Evolutionary conservation across 64 coral and sea anemone genomes (phyloP), one percentile per base, ranked within the genome.

Genomic region (Stichodactyla helianthus): DNA sequence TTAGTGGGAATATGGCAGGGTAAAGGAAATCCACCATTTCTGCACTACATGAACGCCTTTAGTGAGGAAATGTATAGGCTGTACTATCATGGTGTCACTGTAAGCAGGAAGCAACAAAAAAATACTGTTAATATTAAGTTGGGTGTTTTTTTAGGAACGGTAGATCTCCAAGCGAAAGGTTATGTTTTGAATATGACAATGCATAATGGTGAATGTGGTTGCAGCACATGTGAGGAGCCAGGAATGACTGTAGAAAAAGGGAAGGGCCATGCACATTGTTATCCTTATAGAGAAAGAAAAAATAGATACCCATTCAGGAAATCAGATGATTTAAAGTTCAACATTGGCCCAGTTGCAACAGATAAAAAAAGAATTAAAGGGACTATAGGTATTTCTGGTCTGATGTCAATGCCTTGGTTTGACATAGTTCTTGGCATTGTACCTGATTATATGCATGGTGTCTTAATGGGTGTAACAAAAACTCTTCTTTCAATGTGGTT

Each of bases 371-470:
- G 20, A 88, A 79, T 88, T 7, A 88, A 55, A 53, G 81, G 52
- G 52, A 54, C 23, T 57, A 53, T 54, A 71, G 88, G 82, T 10
- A 35, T 90, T 6, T 55, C 88, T 6, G 80, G 80, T 17, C 11
- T 85, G n/a, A 19, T 82, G 14, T 85, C 82, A 26, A 86, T 91
- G 76, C 84, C 84, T 7, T 86, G 83, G 89, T 71, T 91, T 91
- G 89, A 91, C 19, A 19, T 87, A 18, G 83, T 74, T 54, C 83
- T 86, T 27, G 84, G 89, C n/a, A 91, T 91, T 55, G 76, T 91
- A 23, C 89, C 89, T 10, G 89, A 87, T 67, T 91, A 91, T 58
- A 91, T 82, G 84, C 89, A 91, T 87, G 89, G 84, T 0, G 61
- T 91, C 0, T 52, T 91, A 16, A 65, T 91, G 85, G 84, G 89